Base-by-base conservation (phyloP, 2,888 invertebrate species). In the Helleia helle region DNA sequence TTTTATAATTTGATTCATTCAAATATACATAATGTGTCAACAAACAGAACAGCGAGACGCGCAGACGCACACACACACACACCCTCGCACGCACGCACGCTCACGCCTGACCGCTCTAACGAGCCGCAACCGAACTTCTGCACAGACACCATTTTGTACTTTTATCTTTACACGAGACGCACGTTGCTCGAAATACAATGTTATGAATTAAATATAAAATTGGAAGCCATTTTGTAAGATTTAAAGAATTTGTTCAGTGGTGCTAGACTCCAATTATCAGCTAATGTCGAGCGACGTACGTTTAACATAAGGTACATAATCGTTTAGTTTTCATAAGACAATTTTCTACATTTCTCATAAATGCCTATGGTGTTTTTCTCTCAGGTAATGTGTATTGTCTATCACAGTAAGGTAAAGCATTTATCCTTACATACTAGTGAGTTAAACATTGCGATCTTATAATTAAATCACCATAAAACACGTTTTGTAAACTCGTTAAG, bases 1-100 rank as follows among this genome's bases (percentile, higher is more conserved):
- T 81, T 75, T 77, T 84, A 81, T 84, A 83, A 81, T 84, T 83
- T 84, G 80, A 84, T 81, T 84, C 79, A 77, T 81, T 83, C 81
- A 80, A 81, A 79, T 83, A 81, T 83, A 83, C 81, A 80, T 73
- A 72, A 79, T 81, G 81, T 84, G 77, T 83, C 79, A 83, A 84
- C 84, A 84, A 83, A 83, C 79, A 67, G 70, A 69, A 71, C 80
- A 81, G 84, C 80, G 79, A 81, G 80, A 76, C 75, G 65, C 72
- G 62, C 37, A 26, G 26, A 15, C 30, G 39, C 29, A 25, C 39
- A 47, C 58, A 48, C 56, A 45, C 56, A 47, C 53, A 41, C 56
- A 50, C 59, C 41, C 55, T 49, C 50, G 38, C 49, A 45, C 47
- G 44, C 52, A 55, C 63, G 62, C 65, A 61, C 67, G 59, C 61